Evolutionary conservation across 2,888 invertebrate genomes (phyloP), one percentile per base, ranked within the genome.

Genomic region (Stenotaenia linearis): DNA sequence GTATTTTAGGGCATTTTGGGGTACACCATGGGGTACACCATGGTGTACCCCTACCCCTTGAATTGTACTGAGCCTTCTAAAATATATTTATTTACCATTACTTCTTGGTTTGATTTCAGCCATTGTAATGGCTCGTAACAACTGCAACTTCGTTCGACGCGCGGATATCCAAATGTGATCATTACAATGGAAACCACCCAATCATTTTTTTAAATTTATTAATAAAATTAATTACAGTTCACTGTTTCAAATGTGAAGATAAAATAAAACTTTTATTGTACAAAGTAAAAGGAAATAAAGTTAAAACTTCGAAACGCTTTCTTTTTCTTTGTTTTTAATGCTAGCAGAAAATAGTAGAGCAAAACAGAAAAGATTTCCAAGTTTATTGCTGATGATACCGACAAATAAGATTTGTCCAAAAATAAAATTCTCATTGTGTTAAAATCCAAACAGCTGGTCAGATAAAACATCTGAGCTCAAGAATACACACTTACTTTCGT

Each of bases 401-500:
- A 69, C 69, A 69, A 18, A n/a, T 76, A 32, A 6, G 15, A 77
- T n/a, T 37, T 77, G 77, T 77, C 45, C 18, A 77, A 77, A 77
- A 77, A 77, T 77, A 77, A 77, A 77, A 37, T 77, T 77, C 45
- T 77, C 28, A 69, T 23, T 77, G 77, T 77, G 77, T 77, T 77
- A 23, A 77, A 77, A 23, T 77, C 45, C 50, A 21, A 77, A 77
- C 45, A 77, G 40, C 25, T 45, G 45, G 45, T 77, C 37, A 76
- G 25, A n/a, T 7, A 23, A 21, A 75, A 10, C n/a, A 75, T 75
- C 75, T 75, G 75, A 77, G 77, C 77, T 77, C 37, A 37, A 21
- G 32, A 18, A 32, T 32, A 32, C 77, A 77, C 77, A n/a, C 10
- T 15, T 37, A 45, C 45, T 69, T 23, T 10, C 25, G 9, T 10